Conservation (phyloP, 1,140 invertebrate genomes). For the Zaprionus nigranus region DNA sequence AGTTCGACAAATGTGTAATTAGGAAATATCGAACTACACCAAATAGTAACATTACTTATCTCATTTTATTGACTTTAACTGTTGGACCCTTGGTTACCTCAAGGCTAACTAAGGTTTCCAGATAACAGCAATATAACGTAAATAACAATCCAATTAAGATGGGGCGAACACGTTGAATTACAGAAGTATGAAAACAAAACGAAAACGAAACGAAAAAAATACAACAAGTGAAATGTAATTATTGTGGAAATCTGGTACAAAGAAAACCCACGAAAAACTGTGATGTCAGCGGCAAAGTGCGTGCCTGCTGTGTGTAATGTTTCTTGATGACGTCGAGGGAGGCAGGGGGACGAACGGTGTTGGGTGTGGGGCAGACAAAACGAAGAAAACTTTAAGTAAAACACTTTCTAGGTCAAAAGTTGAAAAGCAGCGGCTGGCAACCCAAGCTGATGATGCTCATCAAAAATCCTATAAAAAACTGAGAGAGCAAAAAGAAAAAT, state of each 20-base stretch:
- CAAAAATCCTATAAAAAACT: conserved; percentile 36
- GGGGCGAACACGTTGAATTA: conserved; percentile 8
- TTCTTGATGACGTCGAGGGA: conserved; percentile 52
- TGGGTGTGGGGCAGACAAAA: not conserved
- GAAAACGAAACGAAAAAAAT: conserved; percentile 30
- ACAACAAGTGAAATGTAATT: conserved; percentile 10
- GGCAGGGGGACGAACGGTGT: conserved; percentile 15
- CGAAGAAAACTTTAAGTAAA: conserved; percentile 60
- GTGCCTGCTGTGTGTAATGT: conserved; percentile 44
- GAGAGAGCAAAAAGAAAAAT: not conserved
- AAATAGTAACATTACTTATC: conserved; percentile 1
- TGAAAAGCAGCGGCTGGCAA: conserved; percentile 56
- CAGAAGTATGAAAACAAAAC: conserved; percentile 17
- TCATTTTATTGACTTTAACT: not conserved
- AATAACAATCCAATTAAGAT: conserved; percentile 27
- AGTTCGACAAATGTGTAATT: not conserved
- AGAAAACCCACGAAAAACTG: conserved; percentile 39
- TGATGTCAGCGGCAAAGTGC: conserved; percentile 57
- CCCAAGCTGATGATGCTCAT: conserved; percentile 43
- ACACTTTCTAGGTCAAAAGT: conserved; percentile 80
- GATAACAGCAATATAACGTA: conserved; percentile 6
- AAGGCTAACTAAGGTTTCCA: conserved; percentile 9
- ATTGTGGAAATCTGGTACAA: conserved; percentile 15
- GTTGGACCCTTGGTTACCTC: not conserved
- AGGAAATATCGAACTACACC: not conserved